Evolutionary conservation across 2,888 invertebrate genomes (phyloP).

Genomic region (Netelia fuscicornis): DNA sequence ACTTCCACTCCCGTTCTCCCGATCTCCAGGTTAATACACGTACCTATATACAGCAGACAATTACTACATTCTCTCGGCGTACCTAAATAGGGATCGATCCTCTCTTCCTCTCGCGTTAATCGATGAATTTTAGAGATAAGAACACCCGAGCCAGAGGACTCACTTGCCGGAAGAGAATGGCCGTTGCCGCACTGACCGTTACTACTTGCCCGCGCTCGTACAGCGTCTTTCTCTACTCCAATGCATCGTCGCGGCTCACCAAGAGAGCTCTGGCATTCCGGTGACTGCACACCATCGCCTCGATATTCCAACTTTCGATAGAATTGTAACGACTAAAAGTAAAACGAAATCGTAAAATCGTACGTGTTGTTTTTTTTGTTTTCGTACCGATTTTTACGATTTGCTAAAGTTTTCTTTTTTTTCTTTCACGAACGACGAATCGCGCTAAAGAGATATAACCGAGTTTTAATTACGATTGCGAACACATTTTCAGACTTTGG

Average conservation of each 20-base stretch:
- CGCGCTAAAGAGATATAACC: too few relatives aligned
- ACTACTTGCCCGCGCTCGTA: constrained; percentile 46
- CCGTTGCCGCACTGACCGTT: constrained; percentile 44
- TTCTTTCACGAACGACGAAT: neutral
- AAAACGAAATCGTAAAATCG: neutral
- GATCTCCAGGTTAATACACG: too few relatives aligned
- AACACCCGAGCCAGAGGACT: constrained; percentile 53
- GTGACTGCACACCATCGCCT: neutral
- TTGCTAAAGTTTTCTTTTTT: neutral
- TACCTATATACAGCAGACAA: constrained; percentile 2
- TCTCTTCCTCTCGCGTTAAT: constrained; percentile 65
- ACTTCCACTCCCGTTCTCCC: neutral
- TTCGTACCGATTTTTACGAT: neutral
- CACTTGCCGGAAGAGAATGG: constrained; percentile 73
- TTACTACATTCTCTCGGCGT: constrained; percentile 22
- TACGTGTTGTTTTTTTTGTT: too few relatives aligned
- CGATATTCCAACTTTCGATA: neutral
- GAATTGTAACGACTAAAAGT: neutral
- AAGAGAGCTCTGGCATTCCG: neutral
- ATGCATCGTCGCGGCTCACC: neutral
- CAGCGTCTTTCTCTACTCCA: constrained; percentile 11
- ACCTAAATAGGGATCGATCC: constrained; percentile 62
- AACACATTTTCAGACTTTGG: too few relatives aligned
- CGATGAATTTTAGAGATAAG: constrained; percentile 69
- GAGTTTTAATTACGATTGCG: too few relatives aligned